Base-by-base conservation (phyloP, 2,888 invertebrate species). In the Eristalinus aeneus region DNA sequence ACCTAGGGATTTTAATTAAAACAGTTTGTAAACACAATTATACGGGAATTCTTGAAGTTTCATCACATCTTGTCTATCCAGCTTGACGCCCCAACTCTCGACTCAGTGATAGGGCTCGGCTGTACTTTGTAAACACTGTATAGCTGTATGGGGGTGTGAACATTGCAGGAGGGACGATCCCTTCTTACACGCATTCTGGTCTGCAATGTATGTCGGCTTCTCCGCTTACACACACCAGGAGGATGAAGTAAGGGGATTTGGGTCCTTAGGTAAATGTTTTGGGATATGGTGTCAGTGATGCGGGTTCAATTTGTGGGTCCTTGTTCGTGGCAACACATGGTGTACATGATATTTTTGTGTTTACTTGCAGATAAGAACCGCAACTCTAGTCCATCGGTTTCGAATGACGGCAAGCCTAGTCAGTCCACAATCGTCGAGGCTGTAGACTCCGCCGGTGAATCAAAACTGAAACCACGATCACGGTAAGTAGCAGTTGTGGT, bases 381-480 rank as follows among this genome's bases (percentile, higher is more conserved):
- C 71, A 90, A 91, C 88, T 91, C 90, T 53, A 93, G 92, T 89
- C 92, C 92, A 88, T 92, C 93, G 67, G 89, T 92, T 76, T 88
- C 90, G 31, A 89, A 89, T 79, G 92, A 92, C 87, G 92, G 91
- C 67, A 82, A 84, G 91, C 16, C 68, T 81, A 77, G 72, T 34
- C 91, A 89, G 89, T 90, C 80, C 88, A 83, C 86, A 88, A 75
- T 91, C 27, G 89, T 90, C 77, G 91, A 91, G 87, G 90, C 91
- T 32, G 90, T 91, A 10, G 91, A 91, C 89, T 89, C 91, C 87
- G 92, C 91, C 23, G 93, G 92, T 53, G 94, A 94, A 88, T 92
- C 93, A 16, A 93, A 94, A 90, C 91, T 94, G 85, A 95, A 95
- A 89, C 95, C 95, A 1, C 93, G 96, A 87, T 95, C 95, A 89